Evolutionary conservation across 2,113 vertebrate genomes (phyloP).

Genomic region (Grammomys dolichurus): DNA sequence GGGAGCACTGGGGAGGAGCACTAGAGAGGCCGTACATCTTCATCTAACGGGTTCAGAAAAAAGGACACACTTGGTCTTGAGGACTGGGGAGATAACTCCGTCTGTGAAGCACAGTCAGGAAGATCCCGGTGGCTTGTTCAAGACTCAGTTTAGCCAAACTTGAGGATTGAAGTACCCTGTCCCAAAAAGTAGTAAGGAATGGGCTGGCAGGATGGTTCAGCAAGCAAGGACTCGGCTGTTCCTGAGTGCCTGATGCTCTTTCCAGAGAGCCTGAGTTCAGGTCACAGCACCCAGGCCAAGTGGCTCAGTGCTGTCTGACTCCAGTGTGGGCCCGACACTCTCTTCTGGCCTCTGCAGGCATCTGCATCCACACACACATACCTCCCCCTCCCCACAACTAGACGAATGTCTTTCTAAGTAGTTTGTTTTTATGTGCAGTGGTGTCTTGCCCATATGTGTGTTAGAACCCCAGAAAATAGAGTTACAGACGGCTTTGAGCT

Average conservation of each 20-base stretch:
- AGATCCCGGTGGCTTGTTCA: neutral
- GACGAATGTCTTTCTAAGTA: neutral
- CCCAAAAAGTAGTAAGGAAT: neutral
- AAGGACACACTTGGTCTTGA: neutral
- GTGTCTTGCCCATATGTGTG: neutral
- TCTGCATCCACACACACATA: too few relatives aligned
- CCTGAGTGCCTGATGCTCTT: neutral
- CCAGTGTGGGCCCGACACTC: neutral
- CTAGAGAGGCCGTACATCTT: neutral
- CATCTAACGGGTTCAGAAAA: constrained; percentile 36
- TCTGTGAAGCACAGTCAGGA: neutral
- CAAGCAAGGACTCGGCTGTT: neutral
- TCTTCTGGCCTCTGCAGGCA: neutral
- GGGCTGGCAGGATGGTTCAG: neutral
- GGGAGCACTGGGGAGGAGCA: neutral
- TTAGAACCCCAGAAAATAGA: neutral
- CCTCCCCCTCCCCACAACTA: neutral
- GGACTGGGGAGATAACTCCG: neutral
- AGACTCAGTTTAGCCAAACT: neutral
- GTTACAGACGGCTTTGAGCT: neutral
- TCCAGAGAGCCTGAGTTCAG: neutral
- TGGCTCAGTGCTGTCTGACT: neutral
- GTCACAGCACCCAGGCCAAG: neutral
- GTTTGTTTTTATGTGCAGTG: neutral
- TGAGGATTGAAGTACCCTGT: neutral